Conservation (phyloP, 2,888 invertebrate species). For the Isoperla grammatica region DNA sequence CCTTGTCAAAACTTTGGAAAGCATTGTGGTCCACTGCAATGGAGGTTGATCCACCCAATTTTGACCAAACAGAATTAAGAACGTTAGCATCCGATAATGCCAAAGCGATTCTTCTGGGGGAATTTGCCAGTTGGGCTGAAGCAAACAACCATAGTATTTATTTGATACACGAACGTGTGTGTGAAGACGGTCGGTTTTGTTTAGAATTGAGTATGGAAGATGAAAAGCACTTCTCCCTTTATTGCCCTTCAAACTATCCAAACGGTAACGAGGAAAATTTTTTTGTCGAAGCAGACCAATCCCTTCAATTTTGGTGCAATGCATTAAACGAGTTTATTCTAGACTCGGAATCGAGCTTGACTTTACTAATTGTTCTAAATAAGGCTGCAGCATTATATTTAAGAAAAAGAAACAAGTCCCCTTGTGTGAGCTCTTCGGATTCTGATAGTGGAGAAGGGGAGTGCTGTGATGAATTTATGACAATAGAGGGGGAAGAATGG, state of each 20-base stretch:
- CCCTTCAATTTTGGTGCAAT: constrained; percentile 32
- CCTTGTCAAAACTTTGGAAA: too few relatives aligned
- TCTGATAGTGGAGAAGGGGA: constrained; percentile 19
- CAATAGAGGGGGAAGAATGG: constrained; percentile 27
- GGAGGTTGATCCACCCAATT: too few relatives aligned
- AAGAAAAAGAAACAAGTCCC: constrained; percentile 16
- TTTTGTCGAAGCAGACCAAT: constrained; percentile 29
- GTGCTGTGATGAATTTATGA: constrained; percentile 21
- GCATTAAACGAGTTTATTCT: constrained; percentile 32
- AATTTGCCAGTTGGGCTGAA: neutral
- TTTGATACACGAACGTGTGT: neutral
- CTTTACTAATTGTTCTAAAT: constrained; percentile 24
- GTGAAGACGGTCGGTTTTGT: constrained; percentile 29
- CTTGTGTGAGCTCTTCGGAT: constrained; percentile 21
- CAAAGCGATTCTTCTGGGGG: neutral
- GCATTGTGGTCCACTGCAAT: too few relatives aligned
- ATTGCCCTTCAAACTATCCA: constrained; percentile 30
- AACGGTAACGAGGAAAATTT: constrained; percentile 30
- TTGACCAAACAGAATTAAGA: too few relatives aligned
- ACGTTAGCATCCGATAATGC: too few relatives aligned
- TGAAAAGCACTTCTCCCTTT: constrained; percentile 23
- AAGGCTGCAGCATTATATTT: constrained; percentile 26
- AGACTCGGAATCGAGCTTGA: constrained; percentile 24
- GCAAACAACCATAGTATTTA: neutral
- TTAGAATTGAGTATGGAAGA: constrained; percentile 25